Evolutionary conservation across 1,140 invertebrate genomes (phyloP).

Genomic region (Macrobrachium rosenbergii): DNA sequence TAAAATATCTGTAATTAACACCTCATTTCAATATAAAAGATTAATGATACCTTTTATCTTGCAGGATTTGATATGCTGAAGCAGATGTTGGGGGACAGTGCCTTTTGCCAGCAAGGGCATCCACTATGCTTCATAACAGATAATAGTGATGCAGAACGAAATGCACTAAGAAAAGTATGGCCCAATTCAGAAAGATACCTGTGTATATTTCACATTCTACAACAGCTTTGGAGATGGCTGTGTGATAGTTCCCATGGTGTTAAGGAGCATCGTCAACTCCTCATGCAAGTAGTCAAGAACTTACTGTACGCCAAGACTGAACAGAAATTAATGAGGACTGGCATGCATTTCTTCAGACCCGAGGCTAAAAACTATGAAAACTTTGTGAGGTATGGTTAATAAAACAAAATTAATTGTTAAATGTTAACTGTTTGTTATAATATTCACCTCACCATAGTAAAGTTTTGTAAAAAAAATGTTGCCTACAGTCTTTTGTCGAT

Average conservation of each 20-base stretch:
- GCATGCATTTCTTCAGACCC: not conserved
- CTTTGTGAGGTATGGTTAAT: no score
- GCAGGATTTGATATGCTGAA: not conserved
- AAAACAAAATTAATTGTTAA: no score
- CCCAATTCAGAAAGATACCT: not conserved
- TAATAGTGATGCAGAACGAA: not conserved
- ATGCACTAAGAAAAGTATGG: not conserved
- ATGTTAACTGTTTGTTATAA: no score
- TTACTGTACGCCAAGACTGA: not conserved
- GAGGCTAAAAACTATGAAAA: not conserved
- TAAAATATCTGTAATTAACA: no score
- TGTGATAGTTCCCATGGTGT: not conserved
- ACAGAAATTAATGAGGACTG: not conserved
- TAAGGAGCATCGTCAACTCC: not conserved
- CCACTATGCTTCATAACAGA: constrained; percentile 11
- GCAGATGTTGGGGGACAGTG: not conserved
- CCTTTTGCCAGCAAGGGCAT: not conserved
- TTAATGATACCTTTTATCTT: no score
- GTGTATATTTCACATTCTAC: no score
- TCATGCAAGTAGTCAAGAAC: not conserved
- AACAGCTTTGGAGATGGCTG: not conserved
- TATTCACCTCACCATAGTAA: no score
- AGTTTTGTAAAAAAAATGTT: no score
- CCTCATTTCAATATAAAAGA: no score
- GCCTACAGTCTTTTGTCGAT: no score